phyloP scores from a whole-genome alignment of 2,888 invertebrate species.

The Ectobius pallidus region DNA sequence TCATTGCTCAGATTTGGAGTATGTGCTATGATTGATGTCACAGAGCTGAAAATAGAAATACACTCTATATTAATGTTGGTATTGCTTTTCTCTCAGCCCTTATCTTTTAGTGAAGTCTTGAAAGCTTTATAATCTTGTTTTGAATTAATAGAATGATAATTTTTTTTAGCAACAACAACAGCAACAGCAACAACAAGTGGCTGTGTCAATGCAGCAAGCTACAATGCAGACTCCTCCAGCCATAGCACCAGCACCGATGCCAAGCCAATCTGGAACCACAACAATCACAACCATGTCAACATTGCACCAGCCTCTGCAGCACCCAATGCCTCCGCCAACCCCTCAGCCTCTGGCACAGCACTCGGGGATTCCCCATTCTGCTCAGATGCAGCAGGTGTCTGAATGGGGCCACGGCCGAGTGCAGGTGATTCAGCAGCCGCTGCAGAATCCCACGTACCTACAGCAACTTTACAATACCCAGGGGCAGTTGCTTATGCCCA shows the following conservation, averaged over 20 bases:
- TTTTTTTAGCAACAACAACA: constrained; percentile 45
- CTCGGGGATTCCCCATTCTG: constrained; percentile 42
- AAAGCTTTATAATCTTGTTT: no score
- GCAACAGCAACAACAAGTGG: constrained; percentile 48
- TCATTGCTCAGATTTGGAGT: no score
- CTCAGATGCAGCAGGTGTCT: constrained; percentile 54
- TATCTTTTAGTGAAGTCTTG: no score
- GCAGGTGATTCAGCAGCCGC: constrained; percentile 83
- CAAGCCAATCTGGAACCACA: constrained; percentile 55
- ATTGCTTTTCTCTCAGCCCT: no score
- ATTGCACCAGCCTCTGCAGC: constrained; percentile 46
- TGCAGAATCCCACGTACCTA: constrained; percentile 75
- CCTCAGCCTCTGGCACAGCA: constrained; percentile 63
- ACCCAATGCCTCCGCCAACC: constrained; percentile 51
- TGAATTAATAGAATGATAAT: no score
- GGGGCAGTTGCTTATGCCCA: constrained; percentile 77
- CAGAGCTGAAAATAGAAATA: no score
- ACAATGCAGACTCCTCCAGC: constrained; percentile 45
- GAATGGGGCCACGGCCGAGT: constrained; percentile 77
- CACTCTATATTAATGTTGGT: no score
- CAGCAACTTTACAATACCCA: constrained; percentile 83
- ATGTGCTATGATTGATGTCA: no score
- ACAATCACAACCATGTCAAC: constrained; percentile 54
- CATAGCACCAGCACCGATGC: constrained; percentile 41
- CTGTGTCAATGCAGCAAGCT: constrained; percentile 51